Evolutionary conservation across 1,140 invertebrate genomes (phyloP), one percentile per base, ranked within the genome.

Genomic region (Neodiprion fabricii): DNA sequence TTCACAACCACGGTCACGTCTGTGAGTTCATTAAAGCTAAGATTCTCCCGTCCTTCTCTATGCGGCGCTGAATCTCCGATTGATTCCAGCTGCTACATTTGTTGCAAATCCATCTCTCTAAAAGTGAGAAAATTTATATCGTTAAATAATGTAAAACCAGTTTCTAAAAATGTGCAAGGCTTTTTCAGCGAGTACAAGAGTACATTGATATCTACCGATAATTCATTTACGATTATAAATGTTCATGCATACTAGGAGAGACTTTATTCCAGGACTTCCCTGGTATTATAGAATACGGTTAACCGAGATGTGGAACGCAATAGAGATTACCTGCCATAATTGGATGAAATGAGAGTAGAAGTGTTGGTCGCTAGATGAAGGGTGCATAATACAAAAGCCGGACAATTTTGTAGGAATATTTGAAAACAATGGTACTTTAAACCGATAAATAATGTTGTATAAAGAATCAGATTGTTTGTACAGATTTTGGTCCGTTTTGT

Each of bases 91-190:
- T 23, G 72, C 71, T 66, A 61, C 70, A 47, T 71, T 73, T 53
- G n/a, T 72, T 65, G 53, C 11, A 75, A 71, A 71, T 78, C 74
- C 77, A 78, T 78, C 72, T 72, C 74, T 71, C 69, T 74, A 48
- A 47, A 72, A 70, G 74, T 72, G 65, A 74, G 50, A 73, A 76
- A 71, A 69, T 67, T 67, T 12, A 14, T 69, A 23, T 9, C 9
- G 12, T 47, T 23, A 69, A 47, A 69, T n/a, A 28, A 23, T 69
- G 12, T 11, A 14, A 28, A 28, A 28, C 11, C 12, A 12, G 68
- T 69, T 14, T 69, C 11, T 23, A 69, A 9, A 21, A 47, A 69
- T 12, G 68, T 69, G 7, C 8, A 69, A 12, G 47, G 68, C 11
- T 66, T 66, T 21, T 66, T n/a, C 4, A 5, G 61, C 2, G 14